Evolutionary conservation across 2,113 vertebrate species (phyloP).

Genomic region (Cebidichthys violaceus): DNA sequence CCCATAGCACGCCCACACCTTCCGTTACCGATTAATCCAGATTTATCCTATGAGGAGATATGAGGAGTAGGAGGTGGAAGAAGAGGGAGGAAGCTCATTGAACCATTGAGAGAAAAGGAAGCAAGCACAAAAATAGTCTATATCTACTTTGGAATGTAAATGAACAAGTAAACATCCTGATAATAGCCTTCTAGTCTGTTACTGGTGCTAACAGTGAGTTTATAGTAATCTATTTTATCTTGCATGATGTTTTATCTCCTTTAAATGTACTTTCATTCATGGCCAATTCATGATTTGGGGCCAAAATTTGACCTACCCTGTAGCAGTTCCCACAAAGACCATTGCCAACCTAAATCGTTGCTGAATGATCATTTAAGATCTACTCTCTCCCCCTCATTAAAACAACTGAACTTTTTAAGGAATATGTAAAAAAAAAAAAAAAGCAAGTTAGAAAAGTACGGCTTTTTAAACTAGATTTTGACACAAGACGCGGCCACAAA

Average conservation of each 20-base stretch:
- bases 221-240: background rate
- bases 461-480: background rate
- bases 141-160: conserved; percentile 33
- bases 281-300: background rate
- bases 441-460: background rate
- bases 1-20: conserved; percentile 67
- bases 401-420: background rate
- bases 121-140: conserved; percentile 46
- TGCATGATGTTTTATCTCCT: background rate
- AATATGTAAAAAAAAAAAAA: background rate
- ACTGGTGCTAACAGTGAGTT: background rate
- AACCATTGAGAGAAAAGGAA: conserved; percentile 69
- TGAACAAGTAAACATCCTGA: background rate
- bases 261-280: background rate
- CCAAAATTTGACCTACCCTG: background rate
- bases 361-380: conserved; percentile 5
- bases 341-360: background rate
- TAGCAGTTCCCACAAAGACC: background rate
- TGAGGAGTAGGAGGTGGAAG: conserved; percentile 53
- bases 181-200: background rate
- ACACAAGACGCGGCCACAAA: background rate
- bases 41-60: conserved; percentile 63
- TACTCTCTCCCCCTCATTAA: background rate
- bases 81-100: conserved; percentile 42
- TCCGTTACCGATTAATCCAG: conserved; percentile 65